Evolutionary conservation across 1,140 invertebrate species (phyloP), one percentile per base, ranked within the genome.

Genomic region (Ridgeia piscesae): DNA sequence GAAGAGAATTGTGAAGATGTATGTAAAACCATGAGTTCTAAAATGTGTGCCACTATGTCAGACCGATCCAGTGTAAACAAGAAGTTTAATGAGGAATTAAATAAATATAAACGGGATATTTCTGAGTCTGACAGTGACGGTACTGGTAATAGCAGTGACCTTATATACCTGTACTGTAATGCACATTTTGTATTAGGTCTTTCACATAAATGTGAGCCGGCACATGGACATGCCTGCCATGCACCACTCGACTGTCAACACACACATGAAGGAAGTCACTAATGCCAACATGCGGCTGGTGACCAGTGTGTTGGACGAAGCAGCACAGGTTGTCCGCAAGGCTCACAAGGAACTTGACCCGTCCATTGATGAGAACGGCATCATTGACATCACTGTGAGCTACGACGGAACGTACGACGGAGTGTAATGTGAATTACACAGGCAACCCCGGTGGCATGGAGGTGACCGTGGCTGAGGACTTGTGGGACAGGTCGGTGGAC

Each of bases 161-260:
- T 88, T 58, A 50, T 77, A 33, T 92, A 77, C 77, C 77, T 92
- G 50, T 92, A 58, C 58, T 92, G 91, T 88, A 92, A 92, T 92
- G 91, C 91, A 58, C 91, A 92, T 92, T 92, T 92, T 92, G 42
- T 92, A 50, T 92, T 92, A 50, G 91, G 91, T 58, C 50, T 92
- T 50, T 92, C 91, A 50, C 21, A 92, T 58, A 88, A 58, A 34
- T 92, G 91, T 92, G 91, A 92, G 33, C 33, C 48, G 33, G n/a
- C 34, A 58, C 11, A 77, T 92, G 33, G 42, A 92, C 17, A 90
- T n/a, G n/a, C n/a, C n/a, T n/a, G n/a, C n/a, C n/a, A n/a, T n/a
- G n/a, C n/a, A n/a, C n/a, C n/a, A n/a, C n/a, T n/a, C n/a, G n/a
- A n/a, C n/a, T n/a, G n/a, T n/a, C n/a, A n/a, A n/a, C n/a, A n/a